These are phyloP conservation scores for Pocillopora damicornis DNA, from an alignment of 64 coral and sea anemone species.

Conservation along the genomic window DNA sequence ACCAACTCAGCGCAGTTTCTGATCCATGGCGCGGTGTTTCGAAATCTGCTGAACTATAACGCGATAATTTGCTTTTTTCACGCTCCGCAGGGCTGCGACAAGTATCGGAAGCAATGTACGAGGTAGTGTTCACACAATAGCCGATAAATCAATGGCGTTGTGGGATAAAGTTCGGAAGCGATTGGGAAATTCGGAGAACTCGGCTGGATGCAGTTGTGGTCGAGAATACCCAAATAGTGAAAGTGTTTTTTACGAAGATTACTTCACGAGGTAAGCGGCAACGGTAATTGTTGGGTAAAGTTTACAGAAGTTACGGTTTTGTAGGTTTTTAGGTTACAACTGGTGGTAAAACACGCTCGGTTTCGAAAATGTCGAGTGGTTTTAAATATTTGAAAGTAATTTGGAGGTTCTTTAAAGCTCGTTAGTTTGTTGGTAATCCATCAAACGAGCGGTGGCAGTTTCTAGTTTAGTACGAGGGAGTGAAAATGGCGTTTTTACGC, in stretches of 20 bases:
- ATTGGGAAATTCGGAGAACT: slow-evolving; percentile 50
- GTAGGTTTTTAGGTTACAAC: slow-evolving; percentile 27
- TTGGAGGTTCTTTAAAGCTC: slow-evolving; percentile 6
- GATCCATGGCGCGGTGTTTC: neutral
- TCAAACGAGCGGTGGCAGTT: neutral
- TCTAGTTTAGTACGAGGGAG: neutral
- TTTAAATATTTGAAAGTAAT: slow-evolving; percentile 6
- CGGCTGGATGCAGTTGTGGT: slow-evolving; percentile 54
- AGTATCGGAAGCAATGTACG: slow-evolving; percentile 69
- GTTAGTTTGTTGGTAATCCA: neutral
- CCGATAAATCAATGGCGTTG: slow-evolving; percentile 68
- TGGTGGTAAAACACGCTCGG: neutral
- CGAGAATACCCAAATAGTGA: slow-evolving; percentile 64
- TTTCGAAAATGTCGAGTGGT: slow-evolving; percentile 22
- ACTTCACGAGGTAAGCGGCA: slow-evolving; percentile 62
- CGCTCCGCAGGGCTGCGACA: slow-evolving; percentile 52
- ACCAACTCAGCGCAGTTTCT: slow-evolving; percentile 13
- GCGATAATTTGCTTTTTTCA: neutral
- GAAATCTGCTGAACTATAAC: slow-evolving; percentile 31
- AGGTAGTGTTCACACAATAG: slow-evolving; percentile 45
- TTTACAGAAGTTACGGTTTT: slow-evolving; percentile 46
- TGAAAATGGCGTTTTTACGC: neutral
- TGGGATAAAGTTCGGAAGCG: slow-evolving; percentile 73
- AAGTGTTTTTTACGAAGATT: slow-evolving; percentile 70
- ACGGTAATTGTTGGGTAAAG: slow-evolving; percentile 4